A percentile compares a stretch with the other conserved stretches of the same genome.
Conservation (phyloP, 2,113 vertebrate genomes). For the Myiopsitta monachus region DNA sequence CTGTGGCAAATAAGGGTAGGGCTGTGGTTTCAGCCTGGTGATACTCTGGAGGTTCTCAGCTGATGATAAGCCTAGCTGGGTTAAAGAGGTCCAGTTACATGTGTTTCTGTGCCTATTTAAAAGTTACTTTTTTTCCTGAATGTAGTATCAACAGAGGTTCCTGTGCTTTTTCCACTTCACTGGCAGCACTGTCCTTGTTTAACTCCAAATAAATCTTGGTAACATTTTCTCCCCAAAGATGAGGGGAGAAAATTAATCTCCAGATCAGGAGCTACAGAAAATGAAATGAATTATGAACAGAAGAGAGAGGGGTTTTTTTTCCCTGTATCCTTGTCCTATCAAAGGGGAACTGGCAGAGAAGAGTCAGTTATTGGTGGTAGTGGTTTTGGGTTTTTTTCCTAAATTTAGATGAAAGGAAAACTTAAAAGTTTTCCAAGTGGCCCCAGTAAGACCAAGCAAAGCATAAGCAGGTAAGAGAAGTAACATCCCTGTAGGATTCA, state of each 20-base stretch:
- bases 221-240: neutral
- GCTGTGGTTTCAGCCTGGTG: neutral
- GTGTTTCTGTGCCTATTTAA: neutral
- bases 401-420: neutral
- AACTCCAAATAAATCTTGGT: slow-evolving; percentile 7
- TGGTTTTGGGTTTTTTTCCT: neutral
- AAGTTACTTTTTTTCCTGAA: neutral
- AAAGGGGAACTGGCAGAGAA: neutral
- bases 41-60: neutral
- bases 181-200: neutral
- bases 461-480: neutral
- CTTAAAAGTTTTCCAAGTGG: neutral
- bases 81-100: neutral
- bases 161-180: neutral
- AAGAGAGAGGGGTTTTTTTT: neutral
- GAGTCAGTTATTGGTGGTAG: neutral
- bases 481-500: neutral
- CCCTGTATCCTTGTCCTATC: neutral
- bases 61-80: neutral
- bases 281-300: neutral
- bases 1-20: neutral
- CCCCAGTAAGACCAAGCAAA: neutral
- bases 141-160: neutral
- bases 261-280: neutral
- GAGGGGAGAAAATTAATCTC: neutral